These are phyloP conservation scores for Toxonevra muliebris DNA, from an alignment of 2,888 invertebrate species.

Conservation along the genomic window DNA sequence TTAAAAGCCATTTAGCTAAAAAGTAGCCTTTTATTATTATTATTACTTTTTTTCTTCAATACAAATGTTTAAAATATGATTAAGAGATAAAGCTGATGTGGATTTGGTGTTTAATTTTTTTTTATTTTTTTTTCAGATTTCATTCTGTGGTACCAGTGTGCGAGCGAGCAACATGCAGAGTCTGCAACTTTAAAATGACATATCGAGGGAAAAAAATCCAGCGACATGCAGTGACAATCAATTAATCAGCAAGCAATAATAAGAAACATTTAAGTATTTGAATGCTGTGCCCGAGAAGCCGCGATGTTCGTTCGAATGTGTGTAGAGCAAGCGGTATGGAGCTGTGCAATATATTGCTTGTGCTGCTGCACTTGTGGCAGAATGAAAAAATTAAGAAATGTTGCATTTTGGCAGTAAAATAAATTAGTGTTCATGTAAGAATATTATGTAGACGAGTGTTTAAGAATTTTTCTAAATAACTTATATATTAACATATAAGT, in stretches of 20 bases:
- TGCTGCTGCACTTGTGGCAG: conserved; percentile 7
- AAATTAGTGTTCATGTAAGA: conserved; percentile 41
- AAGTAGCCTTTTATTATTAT: too few relatives aligned
- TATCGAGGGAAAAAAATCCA: conserved; percentile 52
- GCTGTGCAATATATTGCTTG: conserved; percentile 11
- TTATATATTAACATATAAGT: too few relatives aligned
- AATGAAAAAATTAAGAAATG: conserved; percentile 45
- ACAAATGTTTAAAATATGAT: too few relatives aligned
- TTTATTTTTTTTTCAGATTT: neutral
- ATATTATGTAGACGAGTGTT: too few relatives aligned
- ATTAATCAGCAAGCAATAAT: conserved; percentile 59
- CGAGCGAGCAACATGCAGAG: conserved; percentile 52
- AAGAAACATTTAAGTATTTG: conserved; percentile 49
- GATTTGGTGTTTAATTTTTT: neutral
- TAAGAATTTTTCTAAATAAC: too few relatives aligned
- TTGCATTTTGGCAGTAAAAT: conserved; percentile 53
- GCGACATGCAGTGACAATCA: conserved; percentile 58
- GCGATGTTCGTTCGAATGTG: conserved; percentile 33
- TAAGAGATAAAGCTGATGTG: neutral
- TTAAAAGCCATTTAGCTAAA: too few relatives aligned
- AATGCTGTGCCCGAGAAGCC: too few relatives aligned
- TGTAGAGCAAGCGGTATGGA: too few relatives aligned
- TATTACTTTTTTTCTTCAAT: too few relatives aligned
- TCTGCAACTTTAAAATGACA: conserved; percentile 47
- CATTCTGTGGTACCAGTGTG: conserved; percentile 34